Percentiles rank a stretch among this genome's conserved stretches.
These are phyloP conservation scores for Akabosia matsudoensis DNA, from an alignment of 1,140 invertebrate species.

Conservation along the genomic window DNA sequence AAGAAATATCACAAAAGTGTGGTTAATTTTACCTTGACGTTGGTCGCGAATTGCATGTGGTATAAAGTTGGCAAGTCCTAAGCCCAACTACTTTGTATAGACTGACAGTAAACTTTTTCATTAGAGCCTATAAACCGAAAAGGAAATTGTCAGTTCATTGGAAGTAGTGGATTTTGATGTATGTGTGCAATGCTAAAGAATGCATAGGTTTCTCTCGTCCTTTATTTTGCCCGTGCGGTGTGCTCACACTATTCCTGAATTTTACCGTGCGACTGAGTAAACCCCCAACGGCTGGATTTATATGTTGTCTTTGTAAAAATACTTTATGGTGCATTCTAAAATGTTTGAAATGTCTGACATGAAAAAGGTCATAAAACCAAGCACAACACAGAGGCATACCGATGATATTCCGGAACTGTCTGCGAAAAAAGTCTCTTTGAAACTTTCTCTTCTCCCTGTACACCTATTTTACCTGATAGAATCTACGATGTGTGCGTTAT, in stretches of 20 bases:
- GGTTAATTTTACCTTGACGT: background rate
- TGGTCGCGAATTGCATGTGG: background rate
- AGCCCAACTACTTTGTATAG: background rate
- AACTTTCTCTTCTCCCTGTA: background rate
- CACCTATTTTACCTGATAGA: background rate
- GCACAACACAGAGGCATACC: background rate
- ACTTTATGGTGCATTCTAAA: slow-evolving; percentile 17
- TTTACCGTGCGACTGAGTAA: background rate
- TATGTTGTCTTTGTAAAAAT: background rate
- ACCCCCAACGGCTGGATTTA: background rate
- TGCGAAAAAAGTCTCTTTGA: too few relatives aligned
- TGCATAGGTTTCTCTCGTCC: too few relatives aligned
- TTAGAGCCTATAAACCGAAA: background rate
- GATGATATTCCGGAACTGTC: too few relatives aligned
- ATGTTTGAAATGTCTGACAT: slow-evolving; percentile 3
- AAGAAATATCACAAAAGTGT: background rate
- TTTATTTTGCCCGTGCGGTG: background rate
- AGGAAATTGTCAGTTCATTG: background rate
- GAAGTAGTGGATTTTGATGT: background rate
- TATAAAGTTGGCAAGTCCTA: background rate
- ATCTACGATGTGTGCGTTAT: background rate
- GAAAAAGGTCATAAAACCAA: slow-evolving; percentile 12
- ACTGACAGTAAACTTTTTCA: background rate
- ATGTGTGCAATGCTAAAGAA: background rate
- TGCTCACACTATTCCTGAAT: background rate